Evolutionary conservation across 2,113 vertebrate species (phyloP), one percentile per base, ranked within the genome.

Genomic region (Uropsilus gracilis): DNA sequence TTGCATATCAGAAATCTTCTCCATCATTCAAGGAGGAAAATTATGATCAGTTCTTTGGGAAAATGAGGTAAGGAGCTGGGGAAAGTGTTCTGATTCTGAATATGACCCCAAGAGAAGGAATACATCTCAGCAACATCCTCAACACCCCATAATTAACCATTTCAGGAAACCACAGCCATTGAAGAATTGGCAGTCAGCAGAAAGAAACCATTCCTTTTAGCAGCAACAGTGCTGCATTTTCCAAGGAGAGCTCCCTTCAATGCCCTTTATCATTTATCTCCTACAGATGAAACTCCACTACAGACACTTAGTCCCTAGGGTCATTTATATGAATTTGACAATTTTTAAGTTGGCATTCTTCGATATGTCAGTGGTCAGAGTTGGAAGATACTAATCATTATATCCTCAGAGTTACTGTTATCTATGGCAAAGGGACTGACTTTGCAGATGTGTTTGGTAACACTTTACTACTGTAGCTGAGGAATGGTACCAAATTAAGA

Each of bases 381-480:
- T n/a, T n/a, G n/a, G n/a, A n/a, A n/a, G n/a, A n/a, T n/a, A n/a
- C n/a, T n/a, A n/a, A n/a, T n/a, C n/a, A n/a, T n/a, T n/a, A n/a
- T n/a, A 30, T 75, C 61, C 72, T 76, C 64, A 10, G 71, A 91
- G 84, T 55, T 55, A 50, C 81, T 28, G 20, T 61, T 50, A 77
- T 3, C 26, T 22, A 71, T 34, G 59, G 24, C 11, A 18, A 5
- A 42, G 6, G 44, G 26, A 53, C 64, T n/a, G 10, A 50, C 50
- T 92, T 63, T 59, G 69, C 66, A 81, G 88, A 69, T 57, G 37
- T 48, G 83, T 78, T 76, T 7, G 57, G 22, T 77, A 93, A 86
- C 46, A 69, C 2, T 39, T 4, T 4, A 55, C 42, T 78, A 42
- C 10, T 72, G 32, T 61, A 44, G 10, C 63, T 85, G 63, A 61